Evolutionary conservation across 1,140 invertebrate species (phyloP).

Genomic region (Aphis gossypii): DNA sequence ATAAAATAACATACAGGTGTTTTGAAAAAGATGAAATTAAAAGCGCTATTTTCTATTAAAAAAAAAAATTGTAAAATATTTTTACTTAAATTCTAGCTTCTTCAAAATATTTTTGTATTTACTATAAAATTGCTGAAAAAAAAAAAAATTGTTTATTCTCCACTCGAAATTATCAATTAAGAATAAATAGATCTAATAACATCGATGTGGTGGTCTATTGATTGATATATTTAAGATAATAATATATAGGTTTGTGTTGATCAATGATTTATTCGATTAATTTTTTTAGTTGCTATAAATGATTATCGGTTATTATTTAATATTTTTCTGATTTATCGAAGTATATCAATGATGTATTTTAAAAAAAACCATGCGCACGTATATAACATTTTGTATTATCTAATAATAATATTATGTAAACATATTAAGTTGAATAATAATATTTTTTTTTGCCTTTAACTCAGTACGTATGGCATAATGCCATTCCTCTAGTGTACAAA

Average conservation of each 20-base stretch:
- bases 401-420: background rate
- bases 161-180: background rate
- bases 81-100: background rate
- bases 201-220: background rate
- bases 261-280: too few relatives aligned
- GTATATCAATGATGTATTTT: background rate
- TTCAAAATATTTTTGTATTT: background rate
- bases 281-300: background rate
- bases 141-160: background rate
- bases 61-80: background rate
- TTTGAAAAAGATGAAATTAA: background rate
- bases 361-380: background rate
- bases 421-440: background rate
- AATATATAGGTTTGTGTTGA: background rate
- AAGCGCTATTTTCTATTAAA: background rate
- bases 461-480: background rate
- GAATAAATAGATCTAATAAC: background rate
- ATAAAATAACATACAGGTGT: background rate
- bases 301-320: background rate
- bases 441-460: background rate
- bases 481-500: background rate
- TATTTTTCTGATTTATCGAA: background rate
- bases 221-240: background rate
- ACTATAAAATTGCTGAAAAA: background rate
- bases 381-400: background rate